Conservation (phyloP, 35 echinoderm and acorn worm genomes). For the Patiria miniata region DNA sequence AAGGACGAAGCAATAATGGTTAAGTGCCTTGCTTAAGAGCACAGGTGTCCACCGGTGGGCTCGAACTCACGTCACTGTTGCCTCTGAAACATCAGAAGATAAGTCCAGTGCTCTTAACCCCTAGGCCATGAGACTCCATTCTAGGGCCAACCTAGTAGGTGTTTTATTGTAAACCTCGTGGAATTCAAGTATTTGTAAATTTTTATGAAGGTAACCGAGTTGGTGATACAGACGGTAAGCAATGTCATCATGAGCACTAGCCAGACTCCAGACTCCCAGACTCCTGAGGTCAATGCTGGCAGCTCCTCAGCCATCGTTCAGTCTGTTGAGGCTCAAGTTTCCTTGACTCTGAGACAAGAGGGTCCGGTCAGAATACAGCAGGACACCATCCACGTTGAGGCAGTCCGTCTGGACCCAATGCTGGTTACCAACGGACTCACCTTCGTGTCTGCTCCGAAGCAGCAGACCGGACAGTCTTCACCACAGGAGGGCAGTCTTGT, state of each 20-base stretch:
- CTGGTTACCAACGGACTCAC: neutral
- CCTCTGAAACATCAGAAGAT: too few relatives aligned
- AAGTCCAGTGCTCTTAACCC: too few relatives aligned
- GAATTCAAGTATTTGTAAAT: neutral
- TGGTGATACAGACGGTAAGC: neutral
- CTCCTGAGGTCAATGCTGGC: neutral
- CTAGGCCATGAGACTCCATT: too few relatives aligned
- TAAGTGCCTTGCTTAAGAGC: too few relatives aligned
- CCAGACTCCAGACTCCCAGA: neutral
- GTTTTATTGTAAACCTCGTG: too few relatives aligned
- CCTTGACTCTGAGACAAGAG: neutral
- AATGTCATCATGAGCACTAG: neutral
- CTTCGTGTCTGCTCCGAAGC: neutral
- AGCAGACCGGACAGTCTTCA: neutral
- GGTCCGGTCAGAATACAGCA: neutral
- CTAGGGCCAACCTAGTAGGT: too few relatives aligned
- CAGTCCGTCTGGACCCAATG: neutral
- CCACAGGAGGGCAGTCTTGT: neutral
- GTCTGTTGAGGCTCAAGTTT: neutral
- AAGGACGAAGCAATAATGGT: too few relatives aligned
- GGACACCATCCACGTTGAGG: neutral
- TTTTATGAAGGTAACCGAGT: conserved; percentile 17
- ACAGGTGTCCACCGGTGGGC: too few relatives aligned
- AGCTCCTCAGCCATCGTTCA: neutral
- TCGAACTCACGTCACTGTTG: too few relatives aligned